These are phyloP conservation scores for Drosophila monieri DNA, from an alignment of 2,888 invertebrate genomes.

Conservation along the genomic window DNA sequence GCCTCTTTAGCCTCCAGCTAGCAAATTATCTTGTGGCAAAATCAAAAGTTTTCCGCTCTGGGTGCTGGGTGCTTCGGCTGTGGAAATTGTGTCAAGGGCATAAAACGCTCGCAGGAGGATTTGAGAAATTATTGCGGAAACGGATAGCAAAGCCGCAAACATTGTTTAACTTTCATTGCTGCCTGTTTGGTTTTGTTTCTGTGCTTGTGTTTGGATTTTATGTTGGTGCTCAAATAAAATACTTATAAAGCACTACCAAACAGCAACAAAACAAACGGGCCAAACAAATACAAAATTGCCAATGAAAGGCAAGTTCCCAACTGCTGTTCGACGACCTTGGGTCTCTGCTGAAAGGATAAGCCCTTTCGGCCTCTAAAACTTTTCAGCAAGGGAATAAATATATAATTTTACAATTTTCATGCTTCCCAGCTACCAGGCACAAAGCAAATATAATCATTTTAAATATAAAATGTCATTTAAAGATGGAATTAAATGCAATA, in stretches of 20 bases:
- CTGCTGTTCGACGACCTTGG: constrained; percentile 28
- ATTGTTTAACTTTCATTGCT: constrained; percentile 71
- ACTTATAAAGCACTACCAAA: constrained; percentile 17
- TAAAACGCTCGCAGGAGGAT: constrained; percentile 57
- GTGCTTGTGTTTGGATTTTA: constrained; percentile 14
- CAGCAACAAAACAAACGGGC: constrained; percentile 8
- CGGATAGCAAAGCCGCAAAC: constrained; percentile 66
- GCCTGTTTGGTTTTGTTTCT: constrained; percentile 22
- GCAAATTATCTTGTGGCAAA: constrained; percentile 65
- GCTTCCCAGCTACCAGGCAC: constrained; percentile 7
- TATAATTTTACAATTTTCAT: constrained; percentile 35
- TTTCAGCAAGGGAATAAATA: constrained; percentile 36
- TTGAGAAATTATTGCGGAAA: constrained; percentile 72
- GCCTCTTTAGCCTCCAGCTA: constrained; percentile 4
- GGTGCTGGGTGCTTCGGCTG: constrained; percentile 18
- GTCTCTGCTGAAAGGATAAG: constrained; percentile 30
- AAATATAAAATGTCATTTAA: constrained; percentile 9
- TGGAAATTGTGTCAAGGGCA: constrained; percentile 71
- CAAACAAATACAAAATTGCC: constrained; percentile 44
- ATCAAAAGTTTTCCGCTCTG: constrained; percentile 70
- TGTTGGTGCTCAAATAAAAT: constrained; percentile 41
- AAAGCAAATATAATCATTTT: constrained; percentile 20
- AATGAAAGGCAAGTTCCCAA: constrained; percentile 52
- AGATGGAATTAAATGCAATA: not conserved
- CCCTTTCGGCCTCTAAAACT: constrained; percentile 24